A percentile compares a stretch with the other conserved stretches of the same genome.
Conservation (phyloP, 2,888 invertebrate species). For the Dimorphilus gyrociliatus region DNA sequence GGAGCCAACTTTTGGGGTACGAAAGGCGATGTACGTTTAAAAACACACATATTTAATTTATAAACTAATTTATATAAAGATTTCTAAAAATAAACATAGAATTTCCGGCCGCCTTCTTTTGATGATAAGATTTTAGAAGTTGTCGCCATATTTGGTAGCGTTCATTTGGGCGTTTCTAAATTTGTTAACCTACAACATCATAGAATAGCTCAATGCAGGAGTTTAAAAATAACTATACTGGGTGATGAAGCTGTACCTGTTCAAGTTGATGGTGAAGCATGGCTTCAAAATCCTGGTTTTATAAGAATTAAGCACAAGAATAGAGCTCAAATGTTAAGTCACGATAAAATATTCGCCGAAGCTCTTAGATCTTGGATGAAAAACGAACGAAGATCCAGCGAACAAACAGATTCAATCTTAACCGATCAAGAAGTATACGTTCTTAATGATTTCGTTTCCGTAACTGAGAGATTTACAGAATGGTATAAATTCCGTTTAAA, state of each 20-base stretch:
- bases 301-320: slow-evolving; percentile 91
- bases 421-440: slow-evolving; percentile 3
- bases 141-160: slow-evolving; percentile 89
- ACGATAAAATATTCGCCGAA: slow-evolving; percentile 55
- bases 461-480: too few species aligned
- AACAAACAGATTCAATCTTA: not conserved
- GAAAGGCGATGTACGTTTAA: slow-evolving; percentile 54
- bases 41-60: not conserved
- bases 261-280: slow-evolving; percentile 92
- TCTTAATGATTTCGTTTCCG: too few species aligned
- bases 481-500: too few species aligned
- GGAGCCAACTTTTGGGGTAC: slow-evolving; percentile 98
- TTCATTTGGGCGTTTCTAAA: slow-evolving; percentile 90
- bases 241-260: slow-evolving; percentile 75
- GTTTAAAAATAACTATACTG: slow-evolving; percentile 83
- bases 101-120: slow-evolving; percentile 79
- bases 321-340: slow-evolving; percentile 82
- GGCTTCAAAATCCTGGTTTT: slow-evolving; percentile 91
- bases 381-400: not conserved
- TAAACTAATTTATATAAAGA: not conserved
- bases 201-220: slow-evolving; percentile 75
- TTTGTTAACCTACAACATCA: slow-evolving; percentile 89
- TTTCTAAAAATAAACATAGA: slow-evolving; percentile 15
- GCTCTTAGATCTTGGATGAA: not conserved
- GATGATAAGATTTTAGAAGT: slow-evolving; percentile 92